These are phyloP conservation scores for Paraescarpia echinospica DNA, from an alignment of 1,140 invertebrate genomes.

Conservation along the genomic window DNA sequence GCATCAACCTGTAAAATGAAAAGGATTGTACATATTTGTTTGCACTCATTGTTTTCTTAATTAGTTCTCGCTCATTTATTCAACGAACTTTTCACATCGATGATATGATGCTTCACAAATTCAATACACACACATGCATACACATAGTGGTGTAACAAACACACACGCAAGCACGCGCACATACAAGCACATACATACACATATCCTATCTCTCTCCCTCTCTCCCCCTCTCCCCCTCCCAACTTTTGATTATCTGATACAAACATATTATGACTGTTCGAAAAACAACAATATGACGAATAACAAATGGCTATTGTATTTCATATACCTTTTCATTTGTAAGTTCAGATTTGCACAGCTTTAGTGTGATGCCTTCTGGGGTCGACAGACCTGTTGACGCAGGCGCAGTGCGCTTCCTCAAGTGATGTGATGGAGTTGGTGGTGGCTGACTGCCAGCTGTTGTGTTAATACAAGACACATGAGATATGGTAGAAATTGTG, in stretches of 20 bases:
- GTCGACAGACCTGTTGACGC: background rate
- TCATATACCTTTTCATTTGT: background rate
- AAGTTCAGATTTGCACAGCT: background rate
- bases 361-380: background rate
- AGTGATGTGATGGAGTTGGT: background rate
- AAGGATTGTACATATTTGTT: background rate
- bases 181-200: too few relatives aligned
- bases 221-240: too few relatives aligned
- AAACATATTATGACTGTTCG: too few relatives aligned
- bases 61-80: too few relatives aligned
- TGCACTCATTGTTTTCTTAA: background rate
- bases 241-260: too few relatives aligned
- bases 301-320: background rate
- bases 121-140: too few relatives aligned
- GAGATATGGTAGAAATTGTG: background rate
- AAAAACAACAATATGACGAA: too few relatives aligned
- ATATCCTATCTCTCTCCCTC: too few relatives aligned
- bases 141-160: too few relatives aligned
- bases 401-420: background rate
- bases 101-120: too few relatives aligned
- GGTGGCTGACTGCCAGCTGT: background rate
- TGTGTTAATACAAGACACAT: background rate
- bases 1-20: conserved; percentile 9
- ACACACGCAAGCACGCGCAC: too few relatives aligned
- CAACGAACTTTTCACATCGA: too few relatives aligned